Evolutionary conservation across 2,113 vertebrate species (phyloP).

Genomic region (Oreochromis aureus): DNA sequence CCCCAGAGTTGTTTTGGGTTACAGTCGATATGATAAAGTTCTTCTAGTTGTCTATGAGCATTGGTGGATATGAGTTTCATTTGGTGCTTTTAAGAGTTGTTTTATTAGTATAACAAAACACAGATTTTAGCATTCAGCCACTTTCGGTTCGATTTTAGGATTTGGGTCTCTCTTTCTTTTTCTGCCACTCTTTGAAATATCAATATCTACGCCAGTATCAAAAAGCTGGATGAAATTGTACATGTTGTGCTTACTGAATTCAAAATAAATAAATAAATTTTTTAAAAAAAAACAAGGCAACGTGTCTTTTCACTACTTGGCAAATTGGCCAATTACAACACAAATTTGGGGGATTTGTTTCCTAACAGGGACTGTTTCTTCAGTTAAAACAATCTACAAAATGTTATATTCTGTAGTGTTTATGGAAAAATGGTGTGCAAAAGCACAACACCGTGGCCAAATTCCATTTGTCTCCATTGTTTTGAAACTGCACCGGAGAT

Average conservation of each 20-base stretch:
- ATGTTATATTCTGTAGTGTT: background rate
- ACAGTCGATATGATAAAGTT: background rate
- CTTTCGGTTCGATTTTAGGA: background rate
- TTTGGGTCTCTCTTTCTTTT: background rate
- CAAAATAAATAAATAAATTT: background rate
- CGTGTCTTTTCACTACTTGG: rapidly evolving
- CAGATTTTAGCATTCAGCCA: background rate
- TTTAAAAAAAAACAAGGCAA: background rate
- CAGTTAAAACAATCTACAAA: background rate
- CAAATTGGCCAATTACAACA: rapidly evolving
- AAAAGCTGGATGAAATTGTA: background rate
- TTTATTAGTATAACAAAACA: background rate
- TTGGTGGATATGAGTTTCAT: background rate
- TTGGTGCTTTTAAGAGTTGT: background rate
- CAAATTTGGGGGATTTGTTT: background rate
- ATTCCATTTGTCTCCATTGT: background rate
- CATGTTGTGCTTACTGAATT: background rate
- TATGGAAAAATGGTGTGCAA: background rate
- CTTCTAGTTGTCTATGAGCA: background rate
- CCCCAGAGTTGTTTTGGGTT: background rate
- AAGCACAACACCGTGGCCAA: background rate
- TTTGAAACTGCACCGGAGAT: background rate
- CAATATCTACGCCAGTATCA: background rate
- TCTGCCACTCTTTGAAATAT: background rate
- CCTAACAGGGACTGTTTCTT: background rate